Evolutionary conservation across 2,113 vertebrate genomes (phyloP).

Genomic region (Tupaia chinensis): DNA sequence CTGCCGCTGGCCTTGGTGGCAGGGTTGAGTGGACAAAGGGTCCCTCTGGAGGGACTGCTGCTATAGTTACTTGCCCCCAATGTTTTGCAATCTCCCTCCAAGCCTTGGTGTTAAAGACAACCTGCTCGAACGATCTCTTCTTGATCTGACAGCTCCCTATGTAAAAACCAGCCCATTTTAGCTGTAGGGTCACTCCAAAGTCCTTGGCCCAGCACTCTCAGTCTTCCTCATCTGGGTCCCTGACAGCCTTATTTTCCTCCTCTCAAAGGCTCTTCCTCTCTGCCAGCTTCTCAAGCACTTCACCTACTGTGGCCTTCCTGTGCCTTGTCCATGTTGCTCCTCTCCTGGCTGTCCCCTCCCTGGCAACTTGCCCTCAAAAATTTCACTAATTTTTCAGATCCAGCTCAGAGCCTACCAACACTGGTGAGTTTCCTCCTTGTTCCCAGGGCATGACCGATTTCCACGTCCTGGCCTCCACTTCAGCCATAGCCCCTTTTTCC

Average conservation of each 20-base stretch:
- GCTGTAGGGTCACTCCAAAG: neutral
- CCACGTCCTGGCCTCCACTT: too few species aligned
- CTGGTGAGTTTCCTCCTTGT: neutral
- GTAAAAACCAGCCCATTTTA: neutral
- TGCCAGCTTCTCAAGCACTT: neutral
- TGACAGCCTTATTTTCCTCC: too few species aligned
- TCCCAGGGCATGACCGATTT: too few species aligned
- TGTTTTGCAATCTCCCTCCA: too few species aligned
- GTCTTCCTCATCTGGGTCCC: neutral
- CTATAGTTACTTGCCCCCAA: too few species aligned
- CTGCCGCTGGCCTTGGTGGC: too few species aligned
- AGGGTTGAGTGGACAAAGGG: too few species aligned
- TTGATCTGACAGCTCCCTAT: too few species aligned
- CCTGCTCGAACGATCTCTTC: neutral
- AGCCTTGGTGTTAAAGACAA: neutral
- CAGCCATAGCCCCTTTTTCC: too few species aligned
- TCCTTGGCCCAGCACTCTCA: neutral
- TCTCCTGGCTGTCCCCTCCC: neutral
- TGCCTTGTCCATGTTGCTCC: fast-evolving
- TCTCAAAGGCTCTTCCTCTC: fast-evolving
- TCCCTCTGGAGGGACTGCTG: neutral
- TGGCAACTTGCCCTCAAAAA: neutral
- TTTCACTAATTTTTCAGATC: neutral
- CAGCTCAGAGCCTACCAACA: neutral
- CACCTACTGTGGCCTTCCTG: neutral